Evolutionary conservation across 2,888 invertebrate species (phyloP), one percentile per base, ranked within the genome.

Genomic region (Portevinia maculata): DNA sequence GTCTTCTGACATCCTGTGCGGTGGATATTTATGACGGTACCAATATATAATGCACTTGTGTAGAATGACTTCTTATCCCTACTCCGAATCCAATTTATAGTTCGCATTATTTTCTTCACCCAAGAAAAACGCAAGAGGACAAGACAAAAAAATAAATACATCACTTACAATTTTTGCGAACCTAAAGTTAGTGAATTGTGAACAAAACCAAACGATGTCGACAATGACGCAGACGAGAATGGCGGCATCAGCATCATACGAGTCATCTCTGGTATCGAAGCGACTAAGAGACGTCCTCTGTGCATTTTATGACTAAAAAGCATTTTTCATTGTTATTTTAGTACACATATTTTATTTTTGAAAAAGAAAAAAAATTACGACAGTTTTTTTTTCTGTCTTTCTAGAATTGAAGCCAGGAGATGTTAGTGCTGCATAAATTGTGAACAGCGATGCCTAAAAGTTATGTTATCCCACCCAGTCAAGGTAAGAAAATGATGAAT

Each of bases 251-350:
- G 15, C 52, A 44, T 62, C 57, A 60, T 13, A 41, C 39, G 28
- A 24, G 41, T 13, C 39, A 32, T 24, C 37, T n/a, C 37, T 37
- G 28, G 17, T 19, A 48, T 55, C 67, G 62, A 41, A 73, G 53
- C 79, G 69, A 81, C 75, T 46, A 59, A 65, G 64, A 76, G 81
- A 65, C 70, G 76, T 70, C 65, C 65, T 83, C 60, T 67, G 59
- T 62, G 78, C 65, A 73, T 83, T 83, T 83, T 83, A 83, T 73
- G 78, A 83, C 44, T 71, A 67, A 78, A 75, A 81, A 78, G 67
- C 67, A 71, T 73, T 83, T 78, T 62, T 59, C 67, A 73, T 78
- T 78, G 75, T 81, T 71, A 53, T 81, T 75, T 76, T 70, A 62
- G 69, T 71, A 37, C 17, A 70, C 57, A 48, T 48, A 46, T 69